These are phyloP conservation scores for Spongilla lacustris DNA, from an alignment of 37 sponge, comb jelly and placozoan genomes.

Conservation along the genomic window DNA sequence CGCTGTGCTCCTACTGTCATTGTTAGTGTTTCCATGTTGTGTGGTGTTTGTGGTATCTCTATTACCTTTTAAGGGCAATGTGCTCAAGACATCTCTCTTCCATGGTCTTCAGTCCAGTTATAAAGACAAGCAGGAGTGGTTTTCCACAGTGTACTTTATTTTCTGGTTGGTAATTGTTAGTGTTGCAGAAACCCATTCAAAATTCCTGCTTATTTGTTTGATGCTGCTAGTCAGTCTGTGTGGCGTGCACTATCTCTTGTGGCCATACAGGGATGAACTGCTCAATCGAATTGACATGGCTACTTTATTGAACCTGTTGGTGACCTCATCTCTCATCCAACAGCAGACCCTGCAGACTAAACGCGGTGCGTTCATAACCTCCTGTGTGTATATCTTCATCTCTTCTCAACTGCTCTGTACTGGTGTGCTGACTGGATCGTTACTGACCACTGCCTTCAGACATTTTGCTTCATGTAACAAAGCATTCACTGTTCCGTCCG, in stretches of 20 bases:
- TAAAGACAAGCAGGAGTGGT: constrained; percentile 6
- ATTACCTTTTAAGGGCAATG: neutral
- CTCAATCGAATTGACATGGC: neutral
- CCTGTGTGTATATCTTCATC: neutral
- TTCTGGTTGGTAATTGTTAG: neutral
- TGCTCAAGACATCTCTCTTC: neutral
- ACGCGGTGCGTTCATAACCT: neutral
- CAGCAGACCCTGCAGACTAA: neutral
- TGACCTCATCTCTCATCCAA: neutral
- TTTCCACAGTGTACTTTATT: neutral
- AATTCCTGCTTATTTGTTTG: neutral
- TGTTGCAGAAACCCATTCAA: neutral
- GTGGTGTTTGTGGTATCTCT: neutral
- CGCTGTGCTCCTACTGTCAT: neutral
- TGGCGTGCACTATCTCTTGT: neutral
- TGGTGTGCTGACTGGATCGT: neutral
- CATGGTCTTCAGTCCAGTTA: constrained; percentile 11
- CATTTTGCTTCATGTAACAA: neutral
- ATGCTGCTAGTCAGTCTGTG: neutral
- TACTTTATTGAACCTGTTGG: neutral
- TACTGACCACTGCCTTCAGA: neutral
- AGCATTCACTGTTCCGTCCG: neutral
- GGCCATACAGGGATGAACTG: neutral
- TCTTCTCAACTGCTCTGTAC: neutral
- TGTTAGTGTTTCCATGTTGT: neutral